These are phyloP conservation scores for Peromyscus aztecus DNA, from an alignment of 2,797 vertebrate species.

Conservation along the genomic window DNA sequence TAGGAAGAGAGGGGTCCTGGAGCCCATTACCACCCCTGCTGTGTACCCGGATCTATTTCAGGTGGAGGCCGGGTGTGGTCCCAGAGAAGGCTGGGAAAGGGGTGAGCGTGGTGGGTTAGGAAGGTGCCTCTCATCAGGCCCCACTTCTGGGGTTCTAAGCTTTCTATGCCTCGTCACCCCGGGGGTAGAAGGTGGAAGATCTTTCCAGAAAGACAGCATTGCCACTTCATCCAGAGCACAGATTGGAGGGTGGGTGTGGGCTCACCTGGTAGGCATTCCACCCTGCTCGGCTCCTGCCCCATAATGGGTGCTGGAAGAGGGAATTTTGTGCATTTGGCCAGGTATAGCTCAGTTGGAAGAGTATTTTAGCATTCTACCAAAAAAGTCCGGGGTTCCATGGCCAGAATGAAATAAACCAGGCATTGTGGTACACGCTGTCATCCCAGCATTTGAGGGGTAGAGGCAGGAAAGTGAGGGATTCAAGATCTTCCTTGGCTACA, in stretches of 20 bases:
- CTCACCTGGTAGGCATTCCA: accelerated
- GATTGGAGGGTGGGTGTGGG: accelerated
- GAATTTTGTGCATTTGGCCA: accelerated
- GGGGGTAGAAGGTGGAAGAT: accelerated
- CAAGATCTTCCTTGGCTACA: background rate
- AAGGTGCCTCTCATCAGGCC: accelerated
- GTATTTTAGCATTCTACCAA: background rate
- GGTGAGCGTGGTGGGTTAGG: background rate
- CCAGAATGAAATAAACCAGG: background rate
- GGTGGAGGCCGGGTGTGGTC: background rate
- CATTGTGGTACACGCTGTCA: background rate
- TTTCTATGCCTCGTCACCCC: accelerated
- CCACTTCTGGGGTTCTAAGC: background rate
- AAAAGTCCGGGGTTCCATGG: background rate
- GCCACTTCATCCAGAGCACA: accelerated
- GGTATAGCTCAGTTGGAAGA: background rate
- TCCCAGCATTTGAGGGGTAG: background rate
- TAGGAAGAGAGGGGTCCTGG: background rate
- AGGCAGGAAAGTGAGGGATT: background rate
- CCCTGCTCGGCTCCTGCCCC: background rate
- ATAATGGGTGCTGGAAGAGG: accelerated
- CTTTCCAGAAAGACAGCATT: accelerated
- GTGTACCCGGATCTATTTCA: background rate
- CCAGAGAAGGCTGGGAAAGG: background rate
- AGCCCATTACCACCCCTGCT: background rate